These are phyloP conservation scores for Pipa parva DNA, from an alignment of 2,113 vertebrate genomes.

Conservation along the genomic window DNA sequence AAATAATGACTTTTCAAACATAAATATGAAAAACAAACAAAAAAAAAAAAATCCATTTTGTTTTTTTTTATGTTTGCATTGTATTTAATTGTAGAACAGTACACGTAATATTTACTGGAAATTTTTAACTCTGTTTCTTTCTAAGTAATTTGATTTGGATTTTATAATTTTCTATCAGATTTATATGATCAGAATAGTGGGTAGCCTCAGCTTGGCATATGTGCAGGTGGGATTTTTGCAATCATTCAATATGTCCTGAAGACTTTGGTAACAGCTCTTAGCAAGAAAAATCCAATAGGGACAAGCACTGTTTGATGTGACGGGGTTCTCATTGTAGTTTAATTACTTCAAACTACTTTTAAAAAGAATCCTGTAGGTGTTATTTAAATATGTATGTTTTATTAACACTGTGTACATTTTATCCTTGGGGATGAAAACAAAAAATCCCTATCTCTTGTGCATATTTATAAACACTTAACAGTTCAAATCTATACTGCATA, in stretches of 20 bases:
- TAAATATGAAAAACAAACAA: no score
- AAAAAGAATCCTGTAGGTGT: not conserved
- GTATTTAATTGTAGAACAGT: no score
- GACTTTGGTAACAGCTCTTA: not conserved
- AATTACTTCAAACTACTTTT: not conserved
- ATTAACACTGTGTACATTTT: not conserved
- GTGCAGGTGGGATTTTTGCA: not conserved
- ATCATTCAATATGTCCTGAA: not conserved
- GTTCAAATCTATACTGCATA: no score
- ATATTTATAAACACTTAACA: not conserved
- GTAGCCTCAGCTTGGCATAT: not conserved
- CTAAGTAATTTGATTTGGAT: no score
- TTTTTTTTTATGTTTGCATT: no score
- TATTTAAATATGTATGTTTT: not conserved
- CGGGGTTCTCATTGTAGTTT: not conserved
- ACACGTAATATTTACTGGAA: no score
- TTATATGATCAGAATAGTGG: not conserved
- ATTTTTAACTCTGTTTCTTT: no score
- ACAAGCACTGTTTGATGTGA: not conserved
- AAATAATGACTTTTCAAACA: no score
- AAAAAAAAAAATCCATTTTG: no score
- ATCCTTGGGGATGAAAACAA: not conserved
- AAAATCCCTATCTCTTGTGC: not conserved
- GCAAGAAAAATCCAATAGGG: not conserved
- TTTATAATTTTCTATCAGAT: not conserved